These are phyloP conservation scores for Apostichopus leukothele DNA, from an alignment of 53 echinoderm and acorn worm species.

Conservation along the genomic window DNA sequence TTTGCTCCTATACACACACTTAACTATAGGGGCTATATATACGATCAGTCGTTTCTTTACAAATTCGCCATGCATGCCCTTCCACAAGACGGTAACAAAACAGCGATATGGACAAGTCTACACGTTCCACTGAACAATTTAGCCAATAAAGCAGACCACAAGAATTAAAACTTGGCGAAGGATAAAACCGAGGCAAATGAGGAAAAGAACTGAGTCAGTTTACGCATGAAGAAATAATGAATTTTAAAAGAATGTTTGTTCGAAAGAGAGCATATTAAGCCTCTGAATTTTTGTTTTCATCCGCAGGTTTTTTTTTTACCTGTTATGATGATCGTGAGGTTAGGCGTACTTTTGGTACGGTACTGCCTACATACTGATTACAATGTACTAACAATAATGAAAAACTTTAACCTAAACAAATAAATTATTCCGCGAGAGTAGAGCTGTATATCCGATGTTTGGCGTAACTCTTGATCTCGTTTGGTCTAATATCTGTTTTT, in stretches of 20 bases:
- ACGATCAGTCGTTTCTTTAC: too few relatives aligned
- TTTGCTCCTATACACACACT: too few relatives aligned
- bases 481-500: too few relatives aligned
- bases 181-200: not conserved
- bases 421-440: too few relatives aligned
- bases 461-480: too few relatives aligned
- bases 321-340: not conserved
- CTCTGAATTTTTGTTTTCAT: not conserved
- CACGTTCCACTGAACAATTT: slow-evolving; percentile 24
- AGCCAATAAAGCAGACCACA: not conserved
- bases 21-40: too few relatives aligned
- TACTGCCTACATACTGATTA: not conserved
- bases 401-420: too few relatives aligned
- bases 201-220: slow-evolving; percentile 13
- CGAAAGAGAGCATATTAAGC: not conserved
- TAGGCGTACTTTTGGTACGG: slow-evolving; percentile 1
- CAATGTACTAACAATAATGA: too few relatives aligned
- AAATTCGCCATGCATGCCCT: too few relatives aligned
- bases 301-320: not conserved
- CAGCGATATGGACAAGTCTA: not conserved
- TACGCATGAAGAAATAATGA: slow-evolving; percentile 16
- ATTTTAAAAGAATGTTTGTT: slow-evolving; percentile 22
- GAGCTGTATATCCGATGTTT: too few relatives aligned
- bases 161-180: not conserved
- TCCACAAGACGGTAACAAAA: too few relatives aligned